Evolutionary conservation across 2,113 vertebrate genomes (phyloP), one percentile per base, ranked within the genome.

Genomic region (Atherinomorus stipes): DNA sequence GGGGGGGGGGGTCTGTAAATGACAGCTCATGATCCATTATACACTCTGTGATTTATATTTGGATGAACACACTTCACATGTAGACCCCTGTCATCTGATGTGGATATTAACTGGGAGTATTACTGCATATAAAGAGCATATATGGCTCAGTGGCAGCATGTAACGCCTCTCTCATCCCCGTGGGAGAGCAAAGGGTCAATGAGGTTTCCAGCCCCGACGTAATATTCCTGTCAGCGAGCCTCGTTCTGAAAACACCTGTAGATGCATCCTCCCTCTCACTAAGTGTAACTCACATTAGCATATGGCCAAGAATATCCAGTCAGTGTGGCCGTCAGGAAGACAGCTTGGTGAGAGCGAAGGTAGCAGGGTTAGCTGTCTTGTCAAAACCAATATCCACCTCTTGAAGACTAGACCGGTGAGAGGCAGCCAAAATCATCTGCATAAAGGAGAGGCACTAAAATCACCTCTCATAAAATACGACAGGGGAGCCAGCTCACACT

Each of bases 391-490:
- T 91, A 90, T 88, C 84, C 68, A 76, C 81, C 80, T 88, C 84
- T 81, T 79, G 59, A 87, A 87, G 88, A 90, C 79, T 65, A 84
- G 83, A 86, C 72, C 47, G 66, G 76, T 80, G 76, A 88, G 86
- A 79, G 84, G 83, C 76, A 85, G 89, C 76, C 79, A 83, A 81
- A 88, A 86, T 83, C 77, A 88, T 89, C 88, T 81, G 79, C 88
- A 88, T 88, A 90, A 91, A 88, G 82, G 84, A 91, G 77, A 89
- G 83, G 86, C 86, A 86, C 85, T 76, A 76, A 91, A 92, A 91
- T 85, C 85, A 87, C 79, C 87, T 86, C 77, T 91, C 78, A 85
- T 88, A 90, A 90, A 90, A 78, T 88, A 85, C 73, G 76, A 89
- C 88, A 83, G 81, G 83, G 85, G 86, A 89, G 78, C 76, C 81